Conservation (phyloP, 53 echinoderm and acorn worm genomes). For the Crossaster papposus region DNA sequence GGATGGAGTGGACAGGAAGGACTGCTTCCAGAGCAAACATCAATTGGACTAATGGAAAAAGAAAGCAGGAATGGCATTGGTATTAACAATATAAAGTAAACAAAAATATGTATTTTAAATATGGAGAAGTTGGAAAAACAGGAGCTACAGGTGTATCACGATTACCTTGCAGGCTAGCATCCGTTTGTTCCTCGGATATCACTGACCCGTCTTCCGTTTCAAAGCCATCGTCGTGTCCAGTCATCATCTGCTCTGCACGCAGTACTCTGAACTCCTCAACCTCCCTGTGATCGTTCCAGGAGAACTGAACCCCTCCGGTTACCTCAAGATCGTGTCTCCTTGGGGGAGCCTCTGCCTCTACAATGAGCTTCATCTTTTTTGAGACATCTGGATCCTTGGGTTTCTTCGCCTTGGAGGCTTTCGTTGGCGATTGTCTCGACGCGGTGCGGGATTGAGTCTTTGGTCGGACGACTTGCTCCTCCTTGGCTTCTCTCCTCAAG, state of each 20-base stretch:
- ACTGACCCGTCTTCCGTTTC: background rate
- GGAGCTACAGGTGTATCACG: too few relatives aligned
- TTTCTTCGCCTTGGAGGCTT: constrained; percentile 7
- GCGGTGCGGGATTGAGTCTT: constrained; percentile 37
- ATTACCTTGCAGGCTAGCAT: constrained; percentile 14
- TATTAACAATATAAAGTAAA: too few relatives aligned
- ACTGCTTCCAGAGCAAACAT: too few relatives aligned
- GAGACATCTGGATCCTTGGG: background rate
- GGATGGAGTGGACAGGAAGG: too few relatives aligned
- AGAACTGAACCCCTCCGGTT: constrained; percentile 18
- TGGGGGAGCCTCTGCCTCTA: constrained; percentile 3
- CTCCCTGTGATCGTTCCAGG: constrained; percentile 32
- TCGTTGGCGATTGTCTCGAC: constrained; percentile 1
- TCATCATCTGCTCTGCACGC: constrained; percentile 47
- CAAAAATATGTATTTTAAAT: too few relatives aligned
- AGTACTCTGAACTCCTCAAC: constrained; percentile 35
- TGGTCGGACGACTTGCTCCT: constrained; percentile 51
- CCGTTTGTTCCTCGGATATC: constrained; percentile 13
- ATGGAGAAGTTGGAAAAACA: too few relatives aligned
- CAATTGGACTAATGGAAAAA: too few relatives aligned
- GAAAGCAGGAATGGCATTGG: too few relatives aligned
- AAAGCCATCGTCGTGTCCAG: background rate
- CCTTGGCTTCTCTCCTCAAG: background rate
- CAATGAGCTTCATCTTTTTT: background rate
- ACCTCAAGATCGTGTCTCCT: constrained; percentile 1